Evolutionary conservation across 2,113 vertebrate genomes (phyloP), one percentile per base, ranked within the genome.

Genomic region (Rostratula benghalensis): DNA sequence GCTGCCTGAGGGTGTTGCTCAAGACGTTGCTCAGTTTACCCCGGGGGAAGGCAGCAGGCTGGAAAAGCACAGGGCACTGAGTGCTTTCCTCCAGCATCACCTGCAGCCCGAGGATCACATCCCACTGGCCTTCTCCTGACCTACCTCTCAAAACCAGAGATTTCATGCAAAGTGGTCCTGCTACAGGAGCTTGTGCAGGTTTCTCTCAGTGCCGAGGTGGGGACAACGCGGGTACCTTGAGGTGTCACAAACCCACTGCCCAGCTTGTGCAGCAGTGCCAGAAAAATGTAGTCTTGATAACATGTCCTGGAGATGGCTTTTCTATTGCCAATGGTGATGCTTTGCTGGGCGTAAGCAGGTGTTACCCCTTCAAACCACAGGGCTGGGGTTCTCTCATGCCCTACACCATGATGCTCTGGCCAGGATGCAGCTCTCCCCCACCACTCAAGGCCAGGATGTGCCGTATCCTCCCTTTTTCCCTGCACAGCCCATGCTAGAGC

Each of bases 371-470:
- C 20, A 60, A 71, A 60, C 17, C 33, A 64, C 43, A 5, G 27
- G 20, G 1, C 43, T 3, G 3, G 57, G 53, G 37, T 56, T 76
- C 53, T 59, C 57, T 63, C 0, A 0, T 16, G 11, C 35, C 60
- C 75, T 79, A 30, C 75, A 75, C 28, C 75, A 31, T 2, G 8
- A 31, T 50, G 18, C 70, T 54, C 24, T 59, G 50, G 23, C 33
- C 2, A 4, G 63, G 20, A 94, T 0, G 6, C 63, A 64, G 67
- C 31, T 91, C 43, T 69, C 33, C 28, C 11, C 10, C 24, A 11
- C 9, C 22, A 7, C 76, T 7, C 37, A 46, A 37, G 70, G 51
- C 56, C 75, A 39, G 41, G 46, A 10, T 24, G 31, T 10, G 11
- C 27, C 1, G 3, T 0, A 0, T 37, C 59, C 54, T 54, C 37